These are phyloP conservation scores for Trinorchestia longiramus DNA, from an alignment of 1,140 invertebrate species.

Conservation along the genomic window DNA sequence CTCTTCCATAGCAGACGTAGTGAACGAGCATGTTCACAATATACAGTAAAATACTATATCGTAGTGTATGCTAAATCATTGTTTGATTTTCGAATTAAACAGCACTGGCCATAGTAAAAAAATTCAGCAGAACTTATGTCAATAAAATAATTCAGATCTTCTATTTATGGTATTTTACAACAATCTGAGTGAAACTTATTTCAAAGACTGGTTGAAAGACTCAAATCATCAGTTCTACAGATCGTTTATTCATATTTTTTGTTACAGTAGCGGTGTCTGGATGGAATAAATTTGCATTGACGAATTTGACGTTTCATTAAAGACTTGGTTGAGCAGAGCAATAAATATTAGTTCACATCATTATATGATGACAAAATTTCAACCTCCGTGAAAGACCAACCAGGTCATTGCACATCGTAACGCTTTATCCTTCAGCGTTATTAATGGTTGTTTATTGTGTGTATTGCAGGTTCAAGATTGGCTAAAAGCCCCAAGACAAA, in stretches of 20 bases:
- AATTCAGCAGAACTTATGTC: no score
- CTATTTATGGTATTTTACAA: no score
- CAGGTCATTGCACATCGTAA: not conserved
- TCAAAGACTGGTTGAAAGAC: not conserved
- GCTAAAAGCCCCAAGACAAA: not conserved
- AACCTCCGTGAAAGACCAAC: not conserved
- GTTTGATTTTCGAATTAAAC: no score
- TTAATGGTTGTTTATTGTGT: conserved; percentile 5
- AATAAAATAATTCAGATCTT: no score
- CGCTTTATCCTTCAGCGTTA: not conserved
- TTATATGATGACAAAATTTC: not conserved
- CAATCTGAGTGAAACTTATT: no score
- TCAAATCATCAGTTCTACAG: not conserved
- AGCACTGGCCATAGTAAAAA: no score
- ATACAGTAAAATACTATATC: no score
- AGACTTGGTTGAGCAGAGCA: not conserved
- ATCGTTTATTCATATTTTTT: not conserved
- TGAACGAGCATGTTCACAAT: no score
- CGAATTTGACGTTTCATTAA: not conserved
- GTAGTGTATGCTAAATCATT: no score
- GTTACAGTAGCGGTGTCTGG: not conserved
- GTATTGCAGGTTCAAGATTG: not conserved
- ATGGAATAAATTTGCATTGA: not conserved
- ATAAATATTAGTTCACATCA: not conserved
- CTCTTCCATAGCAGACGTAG: no score